Evolutionary conservation across 2,113 vertebrate genomes (phyloP).

Genomic region (Geococcyx californianus): DNA sequence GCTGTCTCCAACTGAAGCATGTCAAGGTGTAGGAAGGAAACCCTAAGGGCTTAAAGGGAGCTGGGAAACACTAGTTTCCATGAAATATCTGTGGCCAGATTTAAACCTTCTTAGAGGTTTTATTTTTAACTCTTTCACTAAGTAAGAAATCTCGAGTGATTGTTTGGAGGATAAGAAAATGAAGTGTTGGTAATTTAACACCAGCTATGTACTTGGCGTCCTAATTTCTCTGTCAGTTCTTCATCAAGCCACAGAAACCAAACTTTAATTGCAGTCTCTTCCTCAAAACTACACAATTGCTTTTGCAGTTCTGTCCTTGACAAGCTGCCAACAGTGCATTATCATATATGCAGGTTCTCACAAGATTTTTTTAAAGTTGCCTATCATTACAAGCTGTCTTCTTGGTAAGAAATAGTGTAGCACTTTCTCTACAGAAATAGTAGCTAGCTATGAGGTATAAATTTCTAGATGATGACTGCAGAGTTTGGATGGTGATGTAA

Average conservation of each 20-base stretch:
- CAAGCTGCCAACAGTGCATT: constrained; percentile 11
- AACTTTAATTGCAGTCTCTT: constrained; percentile 1
- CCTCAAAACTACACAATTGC: background rate
- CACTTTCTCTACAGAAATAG: constrained; percentile 32
- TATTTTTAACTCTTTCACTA: constrained; percentile 52
- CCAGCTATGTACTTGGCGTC: background rate
- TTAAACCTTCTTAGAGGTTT: constrained; percentile 35
- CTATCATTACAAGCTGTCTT: constrained; percentile 12
- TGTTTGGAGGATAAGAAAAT: constrained; percentile 36
- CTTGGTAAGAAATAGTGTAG: constrained; percentile 9
- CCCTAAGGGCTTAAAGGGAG: background rate
- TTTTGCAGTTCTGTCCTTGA: constrained; percentile 40
- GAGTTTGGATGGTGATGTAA: constrained; percentile 44
- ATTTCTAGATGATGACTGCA: constrained; percentile 42
- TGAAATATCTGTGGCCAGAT: constrained; percentile 37
- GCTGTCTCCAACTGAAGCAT: constrained; percentile 5
- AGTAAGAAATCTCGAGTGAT: background rate
- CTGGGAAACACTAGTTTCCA: constrained; percentile 19
- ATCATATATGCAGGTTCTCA: background rate
- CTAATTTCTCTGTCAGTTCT: constrained; percentile 3
- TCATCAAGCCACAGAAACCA: constrained; percentile 41
- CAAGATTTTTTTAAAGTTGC: constrained; percentile 14
- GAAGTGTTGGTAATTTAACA: constrained; percentile 29
- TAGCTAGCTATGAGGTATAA: constrained; percentile 37
- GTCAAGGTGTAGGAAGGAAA: constrained; percentile 50